Conservation (phyloP, 1,140 invertebrate genomes). For the Argopecten irradians region DNA sequence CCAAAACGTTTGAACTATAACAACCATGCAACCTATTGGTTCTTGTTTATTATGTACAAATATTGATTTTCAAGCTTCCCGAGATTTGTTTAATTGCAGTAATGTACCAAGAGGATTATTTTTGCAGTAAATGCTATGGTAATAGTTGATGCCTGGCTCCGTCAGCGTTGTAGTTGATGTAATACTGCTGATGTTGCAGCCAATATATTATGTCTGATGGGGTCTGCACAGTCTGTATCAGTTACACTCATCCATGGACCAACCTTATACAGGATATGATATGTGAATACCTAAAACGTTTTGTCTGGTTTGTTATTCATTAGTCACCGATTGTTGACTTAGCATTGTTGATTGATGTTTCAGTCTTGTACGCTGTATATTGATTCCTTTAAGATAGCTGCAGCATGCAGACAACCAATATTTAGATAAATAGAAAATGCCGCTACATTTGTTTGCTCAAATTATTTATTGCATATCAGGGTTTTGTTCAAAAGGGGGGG, state of each 20-base stretch:
- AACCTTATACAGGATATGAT: not conserved
- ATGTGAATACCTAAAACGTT: not conserved
- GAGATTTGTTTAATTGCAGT: not conserved
- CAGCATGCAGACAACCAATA: not conserved
- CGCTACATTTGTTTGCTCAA: not conserved
- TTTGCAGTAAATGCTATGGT: not conserved
- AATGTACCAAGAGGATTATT: not conserved
- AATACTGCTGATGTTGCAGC: too few relatives aligned
- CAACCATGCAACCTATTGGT: too few relatives aligned
- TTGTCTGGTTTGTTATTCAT: not conserved
- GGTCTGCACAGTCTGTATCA: not conserved
- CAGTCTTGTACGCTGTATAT: not conserved
- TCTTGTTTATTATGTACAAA: not conserved
- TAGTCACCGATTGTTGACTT: not conserved
- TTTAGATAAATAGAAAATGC: not conserved
- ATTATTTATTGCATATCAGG: too few relatives aligned
- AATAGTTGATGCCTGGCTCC: not conserved
- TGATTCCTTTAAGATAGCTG: not conserved
- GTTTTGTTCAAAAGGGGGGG: too few relatives aligned
- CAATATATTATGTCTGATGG: too few relatives aligned
- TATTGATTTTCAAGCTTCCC: not conserved
- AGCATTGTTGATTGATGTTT: not conserved
- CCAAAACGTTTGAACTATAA: too few relatives aligned
- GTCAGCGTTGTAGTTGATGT: too few relatives aligned
- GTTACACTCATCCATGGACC: not conserved